Conservation (phyloP, 2,888 invertebrate species). For the Ennomos fuscantarius region DNA sequence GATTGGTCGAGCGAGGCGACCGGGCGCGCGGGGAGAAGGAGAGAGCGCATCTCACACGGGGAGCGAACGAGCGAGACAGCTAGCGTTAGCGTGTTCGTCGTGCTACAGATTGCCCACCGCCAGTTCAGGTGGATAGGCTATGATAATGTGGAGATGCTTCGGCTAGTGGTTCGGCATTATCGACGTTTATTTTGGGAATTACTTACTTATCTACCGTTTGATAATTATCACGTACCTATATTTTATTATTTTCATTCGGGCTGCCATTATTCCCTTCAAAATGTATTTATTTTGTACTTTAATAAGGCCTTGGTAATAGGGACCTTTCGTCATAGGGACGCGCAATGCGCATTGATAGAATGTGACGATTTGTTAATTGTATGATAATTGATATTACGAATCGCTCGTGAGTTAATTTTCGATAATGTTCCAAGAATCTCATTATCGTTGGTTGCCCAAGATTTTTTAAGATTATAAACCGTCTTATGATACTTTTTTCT, state of each 20-base stretch:
- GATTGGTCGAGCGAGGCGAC: slow-evolving; percentile 81
- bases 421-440: slow-evolving; percentile 40
- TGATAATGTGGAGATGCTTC: slow-evolving; percentile 80
- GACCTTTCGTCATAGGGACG: slow-evolving; percentile 28
- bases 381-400: slow-evolving; percentile 36
- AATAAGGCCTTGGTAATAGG: not conserved
- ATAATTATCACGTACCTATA: slow-evolving; percentile 14
- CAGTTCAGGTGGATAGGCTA: slow-evolving; percentile 79
- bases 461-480: slow-evolving; percentile 35
- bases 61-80: slow-evolving; percentile 73
- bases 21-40: slow-evolving; percentile 77
- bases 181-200: slow-evolving; percentile 31
- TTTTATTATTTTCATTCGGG: slow-evolving; percentile 7
- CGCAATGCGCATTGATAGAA: slow-evolving; percentile 15
- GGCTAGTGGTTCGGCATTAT: slow-evolving; percentile 38
- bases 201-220: slow-evolving; percentile 14
- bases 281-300: no score
- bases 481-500: slow-evolving; percentile 33
- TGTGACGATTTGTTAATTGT: slow-evolving; percentile 40
- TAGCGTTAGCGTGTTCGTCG: slow-evolving; percentile 73
- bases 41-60: slow-evolving; percentile 72
- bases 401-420: slow-evolving; percentile 36
- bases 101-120: slow-evolving; percentile 74
- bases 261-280: no score
- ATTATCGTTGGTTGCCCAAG: slow-evolving; percentile 41